A percentile compares a stretch with the other conserved stretches of the same genome.
Conservation (phyloP, 1,140 invertebrate genomes). For the Eumaeus atala region DNA sequence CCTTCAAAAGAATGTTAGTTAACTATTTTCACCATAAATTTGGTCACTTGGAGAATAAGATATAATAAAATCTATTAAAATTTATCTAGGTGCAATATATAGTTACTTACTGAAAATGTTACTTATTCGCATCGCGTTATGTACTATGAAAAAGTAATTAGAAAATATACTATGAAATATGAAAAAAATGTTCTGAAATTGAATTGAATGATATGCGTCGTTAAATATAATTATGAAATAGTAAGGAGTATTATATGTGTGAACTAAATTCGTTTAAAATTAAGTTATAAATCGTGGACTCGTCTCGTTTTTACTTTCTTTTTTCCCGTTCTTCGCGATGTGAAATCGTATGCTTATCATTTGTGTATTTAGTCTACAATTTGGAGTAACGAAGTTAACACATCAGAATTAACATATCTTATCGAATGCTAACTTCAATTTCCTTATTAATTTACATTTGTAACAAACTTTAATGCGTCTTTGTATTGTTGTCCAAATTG, state of each 20-base stretch:
- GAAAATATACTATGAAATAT: slow-evolving; percentile 19
- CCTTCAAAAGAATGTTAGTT: neutral
- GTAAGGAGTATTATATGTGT: neutral
- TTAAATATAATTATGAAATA: slow-evolving; percentile 11
- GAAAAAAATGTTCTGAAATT: slow-evolving; percentile 26
- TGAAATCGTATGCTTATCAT: no score
- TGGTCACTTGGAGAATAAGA: slow-evolving; percentile 62
- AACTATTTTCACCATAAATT: slow-evolving; percentile 24
- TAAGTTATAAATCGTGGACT: no score
- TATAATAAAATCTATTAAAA: slow-evolving; percentile 34
- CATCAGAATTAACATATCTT: no score
- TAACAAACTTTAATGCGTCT: no score
- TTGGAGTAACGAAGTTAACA: no score
- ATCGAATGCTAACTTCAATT: no score
- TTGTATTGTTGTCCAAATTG: no score
- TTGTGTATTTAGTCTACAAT: no score
- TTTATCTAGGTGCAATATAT: slow-evolving; percentile 31
- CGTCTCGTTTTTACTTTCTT: no score
- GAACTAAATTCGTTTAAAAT: no score
- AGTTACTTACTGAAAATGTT: slow-evolving; percentile 18
- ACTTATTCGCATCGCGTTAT: slow-evolving; percentile 23
- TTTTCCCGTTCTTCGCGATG: no score
- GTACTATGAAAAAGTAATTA: slow-evolving; percentile 19
- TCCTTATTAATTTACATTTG: no score
- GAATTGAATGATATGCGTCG: slow-evolving; percentile 56